A percentile compares a stretch with the other conserved stretches of the same genome.
phyloP scores from a whole-genome alignment of 53 echinoderm and acorn worm species.

The Patiria pectinifera region DNA sequence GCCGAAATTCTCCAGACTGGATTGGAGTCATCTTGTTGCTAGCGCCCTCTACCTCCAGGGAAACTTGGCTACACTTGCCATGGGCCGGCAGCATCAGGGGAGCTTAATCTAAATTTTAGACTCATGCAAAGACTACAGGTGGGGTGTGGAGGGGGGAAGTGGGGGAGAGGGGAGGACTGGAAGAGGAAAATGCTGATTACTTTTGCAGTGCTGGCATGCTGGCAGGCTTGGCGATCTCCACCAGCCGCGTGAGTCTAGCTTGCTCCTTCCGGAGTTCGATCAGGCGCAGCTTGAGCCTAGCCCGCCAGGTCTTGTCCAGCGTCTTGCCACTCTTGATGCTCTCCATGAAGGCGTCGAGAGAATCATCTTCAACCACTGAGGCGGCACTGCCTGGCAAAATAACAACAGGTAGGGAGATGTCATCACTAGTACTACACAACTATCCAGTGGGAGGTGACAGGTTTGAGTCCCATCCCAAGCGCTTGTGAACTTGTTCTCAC shows the following conservation, averaged over 20 bases:
- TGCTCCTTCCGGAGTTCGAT: slow-evolving; percentile 89
- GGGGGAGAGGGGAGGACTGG: background rate
- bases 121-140: too few species aligned
- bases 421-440: too few species aligned
- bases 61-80: too few species aligned
- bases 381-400: background rate
- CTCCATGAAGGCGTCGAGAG: slow-evolving; percentile 92
- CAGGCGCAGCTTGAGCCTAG: slow-evolving; percentile 80
- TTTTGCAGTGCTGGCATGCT: slow-evolving; percentile 67
- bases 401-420: background rate
- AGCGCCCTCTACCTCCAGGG: too few species aligned
- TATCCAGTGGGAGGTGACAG: too few species aligned
- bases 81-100: too few species aligned
- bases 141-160: too few species aligned
- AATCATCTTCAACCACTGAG: slow-evolving; percentile 59
- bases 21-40: too few species aligned
- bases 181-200: slow-evolving; percentile 32
- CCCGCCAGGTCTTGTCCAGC: slow-evolving; percentile 82
- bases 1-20: too few species aligned
- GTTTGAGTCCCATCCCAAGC: too few species aligned
- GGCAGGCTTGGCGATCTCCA: slow-evolving; percentile 81
- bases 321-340: slow-evolving; percentile 86
- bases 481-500: too few species aligned
- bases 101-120: too few species aligned
- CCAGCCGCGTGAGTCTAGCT: slow-evolving; percentile 73